Evolutionary conservation across 2,797 vertebrate species (phyloP).

Genomic region (Hydrolagus colliei): DNA sequence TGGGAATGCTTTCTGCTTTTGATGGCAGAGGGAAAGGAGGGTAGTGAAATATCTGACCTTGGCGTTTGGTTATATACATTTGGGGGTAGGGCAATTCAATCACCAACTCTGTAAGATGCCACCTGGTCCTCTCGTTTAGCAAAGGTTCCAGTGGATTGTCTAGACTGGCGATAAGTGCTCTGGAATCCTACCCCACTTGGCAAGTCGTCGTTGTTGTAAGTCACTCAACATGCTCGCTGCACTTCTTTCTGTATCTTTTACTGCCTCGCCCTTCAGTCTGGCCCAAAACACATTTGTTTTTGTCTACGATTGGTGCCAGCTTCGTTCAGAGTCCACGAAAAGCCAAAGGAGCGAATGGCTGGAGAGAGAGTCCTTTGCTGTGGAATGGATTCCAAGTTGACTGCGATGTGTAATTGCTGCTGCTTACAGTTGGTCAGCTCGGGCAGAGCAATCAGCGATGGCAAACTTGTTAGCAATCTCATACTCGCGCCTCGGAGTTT

Average conservation of each 20-base stretch:
- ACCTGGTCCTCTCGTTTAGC: neutral
- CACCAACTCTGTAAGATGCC: neutral
- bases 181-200: too few relatives aligned
- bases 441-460: neutral
- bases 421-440: neutral
- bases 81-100: neutral
- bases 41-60: neutral
- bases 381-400: neutral
- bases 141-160: neutral
- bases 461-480: neutral
- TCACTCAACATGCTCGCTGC: neutral
- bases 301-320: neutral
- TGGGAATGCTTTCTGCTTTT: neutral
- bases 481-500: neutral
- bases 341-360: neutral
- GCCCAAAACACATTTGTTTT: neutral
- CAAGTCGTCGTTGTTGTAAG: neutral
- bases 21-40: neutral
- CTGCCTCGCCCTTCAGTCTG: neutral
- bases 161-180: neutral
- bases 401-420: neutral
- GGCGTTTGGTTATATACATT: neutral
- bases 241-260: neutral
- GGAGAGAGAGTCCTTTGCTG: neutral
- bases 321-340: neutral